These are phyloP conservation scores for Microcebus tavaratra DNA, from an alignment of 2,113 vertebrate genomes.

Conservation along the genomic window DNA sequence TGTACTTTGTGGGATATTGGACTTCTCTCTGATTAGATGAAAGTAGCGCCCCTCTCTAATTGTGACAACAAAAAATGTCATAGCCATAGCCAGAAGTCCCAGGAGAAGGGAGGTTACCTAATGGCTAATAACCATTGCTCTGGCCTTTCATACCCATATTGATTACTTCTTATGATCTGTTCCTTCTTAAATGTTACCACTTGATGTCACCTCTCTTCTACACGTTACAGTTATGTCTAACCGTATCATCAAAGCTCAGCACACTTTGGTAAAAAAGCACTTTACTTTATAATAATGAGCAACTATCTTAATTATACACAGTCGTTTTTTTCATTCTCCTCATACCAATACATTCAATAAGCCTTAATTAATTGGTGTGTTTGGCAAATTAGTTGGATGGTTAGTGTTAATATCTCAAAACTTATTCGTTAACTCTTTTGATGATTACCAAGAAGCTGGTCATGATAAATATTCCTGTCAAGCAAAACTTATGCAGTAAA, in stretches of 20 bases:
- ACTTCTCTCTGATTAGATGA: neutral
- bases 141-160: neutral
- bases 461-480: neutral
- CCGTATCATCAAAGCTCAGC: neutral
- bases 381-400: neutral
- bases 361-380: neutral
- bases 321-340: neutral
- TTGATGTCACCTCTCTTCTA: neutral
- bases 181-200: neutral
- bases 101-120: accelerated
- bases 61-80: neutral
- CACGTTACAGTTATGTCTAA: neutral
- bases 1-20: neutral
- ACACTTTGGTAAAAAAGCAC: neutral
- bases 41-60: neutral
- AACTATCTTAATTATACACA: neutral
- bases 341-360: neutral
- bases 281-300: neutral
- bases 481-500: neutral
- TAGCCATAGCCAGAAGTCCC: neutral
- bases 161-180: neutral
- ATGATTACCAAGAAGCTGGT: neutral
- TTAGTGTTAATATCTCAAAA: neutral
- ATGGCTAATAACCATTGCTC: neutral
- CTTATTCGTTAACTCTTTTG: neutral